A percentile compares a stretch with the other conserved stretches of the same genome.
These are phyloP conservation scores for Linurgus olivaceus DNA, from an alignment of 2,797 vertebrate genomes.

Conservation along the genomic window DNA sequence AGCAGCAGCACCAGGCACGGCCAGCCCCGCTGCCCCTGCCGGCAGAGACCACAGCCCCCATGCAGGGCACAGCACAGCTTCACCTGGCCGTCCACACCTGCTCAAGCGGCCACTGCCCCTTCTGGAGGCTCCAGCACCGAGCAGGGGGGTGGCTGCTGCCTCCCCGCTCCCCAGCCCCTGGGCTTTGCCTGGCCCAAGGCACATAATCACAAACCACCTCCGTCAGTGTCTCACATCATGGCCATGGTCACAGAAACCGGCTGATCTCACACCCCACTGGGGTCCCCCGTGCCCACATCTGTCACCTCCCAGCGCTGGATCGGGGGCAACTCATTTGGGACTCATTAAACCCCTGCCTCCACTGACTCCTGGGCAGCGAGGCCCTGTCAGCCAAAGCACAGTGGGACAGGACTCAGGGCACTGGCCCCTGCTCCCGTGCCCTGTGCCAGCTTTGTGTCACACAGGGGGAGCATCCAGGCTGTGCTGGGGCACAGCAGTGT, in stretches of 20 bases:
- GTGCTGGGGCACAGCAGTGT: background rate
- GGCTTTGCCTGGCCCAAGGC: background rate
- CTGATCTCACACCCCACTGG: background rate
- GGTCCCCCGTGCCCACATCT: background rate
- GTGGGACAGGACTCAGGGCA: rapidly evolving
- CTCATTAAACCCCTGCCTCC: background rate
- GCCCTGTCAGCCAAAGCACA: background rate
- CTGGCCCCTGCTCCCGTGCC: rapidly evolving
- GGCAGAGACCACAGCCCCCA: background rate
- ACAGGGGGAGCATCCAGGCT: background rate
- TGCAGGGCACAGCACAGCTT: background rate
- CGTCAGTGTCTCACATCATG: background rate
- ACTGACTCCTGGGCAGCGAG: rapidly evolving
- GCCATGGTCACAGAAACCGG: background rate
- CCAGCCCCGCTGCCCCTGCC: background rate
- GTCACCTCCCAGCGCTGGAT: rapidly evolving
- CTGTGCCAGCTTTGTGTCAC: background rate
- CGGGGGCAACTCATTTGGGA: rapidly evolving
- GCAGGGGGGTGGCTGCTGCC: rapidly evolving
- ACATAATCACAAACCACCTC: background rate
- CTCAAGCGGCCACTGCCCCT: rapidly evolving
- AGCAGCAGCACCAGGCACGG: background rate
- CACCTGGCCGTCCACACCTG: background rate
- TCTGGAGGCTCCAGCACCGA: background rate
- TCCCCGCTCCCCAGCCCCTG: background rate